Evolutionary conservation across 1,140 invertebrate genomes (phyloP).

Genomic region (Drosophila elegans): DNA sequence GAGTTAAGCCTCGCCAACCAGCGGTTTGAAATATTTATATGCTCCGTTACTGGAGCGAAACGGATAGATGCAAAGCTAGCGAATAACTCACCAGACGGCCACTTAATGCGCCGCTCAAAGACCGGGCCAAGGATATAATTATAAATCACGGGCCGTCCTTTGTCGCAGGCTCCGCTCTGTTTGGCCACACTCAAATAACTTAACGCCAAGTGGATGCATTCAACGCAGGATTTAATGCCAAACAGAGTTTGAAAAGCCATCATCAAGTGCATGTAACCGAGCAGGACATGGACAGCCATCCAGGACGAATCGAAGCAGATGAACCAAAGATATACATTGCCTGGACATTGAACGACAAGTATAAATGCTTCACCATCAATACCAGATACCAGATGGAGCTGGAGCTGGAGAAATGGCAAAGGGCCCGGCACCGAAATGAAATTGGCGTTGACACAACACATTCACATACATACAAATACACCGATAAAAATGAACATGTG

Average conservation of each 20-base stretch:
- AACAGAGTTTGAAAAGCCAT: slow-evolving; percentile 68
- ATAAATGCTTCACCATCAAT: slow-evolving; percentile 74
- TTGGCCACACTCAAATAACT: slow-evolving; percentile 74
- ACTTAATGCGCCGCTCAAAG: slow-evolving; percentile 46
- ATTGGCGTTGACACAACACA: slow-evolving; percentile 52
- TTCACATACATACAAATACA: slow-evolving; percentile 15
- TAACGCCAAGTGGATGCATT: slow-evolving; percentile 71
- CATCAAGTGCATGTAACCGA: slow-evolving; percentile 69
- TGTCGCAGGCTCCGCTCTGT: slow-evolving; percentile 38
- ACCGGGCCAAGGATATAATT: slow-evolving; percentile 51
- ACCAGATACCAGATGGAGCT: slow-evolving; percentile 45
- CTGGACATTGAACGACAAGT: slow-evolving; percentile 72
- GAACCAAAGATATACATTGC: slow-evolving; percentile 54
- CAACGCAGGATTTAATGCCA: slow-evolving; percentile 65
- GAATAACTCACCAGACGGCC: slow-evolving; percentile 44
- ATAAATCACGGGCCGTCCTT: slow-evolving; percentile 55
- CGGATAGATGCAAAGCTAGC: slow-evolving; percentile 41
- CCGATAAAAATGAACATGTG: background rate
- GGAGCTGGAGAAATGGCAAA: slow-evolving; percentile 19
- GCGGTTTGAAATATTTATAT: slow-evolving; percentile 66
- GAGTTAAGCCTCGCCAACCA: slow-evolving; percentile 34
- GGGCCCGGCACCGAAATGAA: slow-evolving; percentile 51
- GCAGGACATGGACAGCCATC: slow-evolving; percentile 43
- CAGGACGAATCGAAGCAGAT: slow-evolving; percentile 18
- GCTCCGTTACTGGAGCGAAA: slow-evolving; percentile 45